These are phyloP conservation scores for Eupithecia subumbrata DNA, from an alignment of 2,888 invertebrate species.

Conservation along the genomic window DNA sequence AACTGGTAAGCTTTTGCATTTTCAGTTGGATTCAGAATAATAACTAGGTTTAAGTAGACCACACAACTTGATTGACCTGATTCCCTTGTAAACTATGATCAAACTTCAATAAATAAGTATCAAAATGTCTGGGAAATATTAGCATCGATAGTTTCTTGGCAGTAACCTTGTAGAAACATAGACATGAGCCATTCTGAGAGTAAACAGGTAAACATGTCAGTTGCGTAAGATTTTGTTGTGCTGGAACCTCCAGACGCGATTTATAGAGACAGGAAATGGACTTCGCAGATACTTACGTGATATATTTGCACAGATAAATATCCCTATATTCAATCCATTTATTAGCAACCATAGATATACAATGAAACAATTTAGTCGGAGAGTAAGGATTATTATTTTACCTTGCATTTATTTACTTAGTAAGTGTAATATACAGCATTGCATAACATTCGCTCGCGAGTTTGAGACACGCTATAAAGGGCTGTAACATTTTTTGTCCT, in stretches of 20 bases:
- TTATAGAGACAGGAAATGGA: conserved; percentile 7
- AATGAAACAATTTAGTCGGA: neutral
- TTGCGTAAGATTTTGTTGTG: conserved; percentile 30
- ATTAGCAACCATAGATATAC: neutral
- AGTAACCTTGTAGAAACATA: neutral
- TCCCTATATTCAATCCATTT: neutral
- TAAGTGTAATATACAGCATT: too few species aligned
- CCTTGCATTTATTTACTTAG: too few species aligned
- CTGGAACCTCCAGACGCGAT: neutral
- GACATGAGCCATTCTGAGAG: neutral
- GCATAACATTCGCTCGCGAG: too few species aligned
- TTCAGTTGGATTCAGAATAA: too few species aligned
- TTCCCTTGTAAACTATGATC: too few species aligned
- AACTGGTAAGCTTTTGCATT: conserved; percentile 51
- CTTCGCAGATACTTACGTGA: neutral
- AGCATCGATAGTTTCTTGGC: neutral
- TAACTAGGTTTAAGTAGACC: too few species aligned
- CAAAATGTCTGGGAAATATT: neutral
- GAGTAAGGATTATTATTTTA: neutral
- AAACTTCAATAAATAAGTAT: neutral
- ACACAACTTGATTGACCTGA: too few species aligned
- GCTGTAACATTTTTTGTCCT: neutral
- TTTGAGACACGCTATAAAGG: too few species aligned
- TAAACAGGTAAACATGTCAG: conserved; percentile 39
- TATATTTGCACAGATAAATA: neutral